Conservation (phyloP, 2,113 vertebrate species). For the Dinomys branickii region DNA sequence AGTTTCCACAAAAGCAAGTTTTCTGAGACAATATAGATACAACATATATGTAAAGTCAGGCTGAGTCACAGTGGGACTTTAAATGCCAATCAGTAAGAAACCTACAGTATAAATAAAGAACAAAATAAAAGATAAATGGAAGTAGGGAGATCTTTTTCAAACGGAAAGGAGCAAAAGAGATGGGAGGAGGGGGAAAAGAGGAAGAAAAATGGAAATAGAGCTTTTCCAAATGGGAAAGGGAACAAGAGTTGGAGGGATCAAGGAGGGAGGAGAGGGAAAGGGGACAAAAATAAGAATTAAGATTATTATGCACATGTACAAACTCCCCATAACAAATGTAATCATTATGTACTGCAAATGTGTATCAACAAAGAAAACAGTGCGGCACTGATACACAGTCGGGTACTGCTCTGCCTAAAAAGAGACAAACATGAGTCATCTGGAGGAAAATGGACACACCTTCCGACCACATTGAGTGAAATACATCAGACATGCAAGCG, state of each 20-base stretch:
- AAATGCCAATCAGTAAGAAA: not conserved
- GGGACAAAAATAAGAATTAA: not conserved
- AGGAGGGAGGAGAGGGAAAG: not conserved
- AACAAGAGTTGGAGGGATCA: not conserved
- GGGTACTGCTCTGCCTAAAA: not conserved
- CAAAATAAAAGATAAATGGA: not conserved
- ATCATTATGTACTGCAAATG: not conserved
- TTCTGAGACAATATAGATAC: conserved; percentile 19
- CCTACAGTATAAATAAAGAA: not conserved
- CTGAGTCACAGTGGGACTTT: not conserved
- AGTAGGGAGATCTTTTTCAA: not conserved
- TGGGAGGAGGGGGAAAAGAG: not conserved
- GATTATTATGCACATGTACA: not conserved
- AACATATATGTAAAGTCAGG: not conserved
- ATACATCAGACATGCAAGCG: not conserved
- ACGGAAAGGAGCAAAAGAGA: not conserved
- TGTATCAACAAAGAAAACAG: not conserved
- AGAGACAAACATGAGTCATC: not conserved
- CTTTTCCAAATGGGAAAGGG: not conserved
- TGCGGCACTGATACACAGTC: not conserved
- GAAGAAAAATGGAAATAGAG: not conserved
- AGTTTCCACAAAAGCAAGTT: not conserved
- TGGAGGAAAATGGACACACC: not conserved
- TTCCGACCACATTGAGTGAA: not conserved
- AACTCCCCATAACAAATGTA: not conserved